Base-by-base conservation (phyloP, 2,888 invertebrate species). In the Pherbina coryleti region DNA sequence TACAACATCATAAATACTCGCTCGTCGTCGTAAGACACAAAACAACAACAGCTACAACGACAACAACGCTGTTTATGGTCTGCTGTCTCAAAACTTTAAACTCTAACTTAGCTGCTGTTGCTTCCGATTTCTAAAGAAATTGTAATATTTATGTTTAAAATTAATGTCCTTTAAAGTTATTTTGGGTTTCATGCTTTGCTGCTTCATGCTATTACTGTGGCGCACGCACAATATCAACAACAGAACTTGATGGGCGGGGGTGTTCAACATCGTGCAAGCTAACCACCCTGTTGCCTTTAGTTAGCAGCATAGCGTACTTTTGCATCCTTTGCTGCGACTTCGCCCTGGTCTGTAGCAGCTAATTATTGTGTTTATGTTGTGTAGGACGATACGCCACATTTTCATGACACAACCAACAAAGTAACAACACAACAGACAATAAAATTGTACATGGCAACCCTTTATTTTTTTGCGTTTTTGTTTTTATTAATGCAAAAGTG, bases 321-420 rank as follows among this genome's bases (percentile, higher is more conserved):
- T 17, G n/a, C 51, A 17, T 17, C 9, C 17, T 14, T 17, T 11
- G 17, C 69, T n/a, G 14, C 49, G 31, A 34, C 72, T 37, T 53
- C 75, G 55, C 34, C 19, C 25, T 62, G 64, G 49, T 49, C 25
- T 57, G 64, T 66, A 53, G 55, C 75, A 82, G 80, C 82, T 82
- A 83, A 83, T 83, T 83, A 79, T 78, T 75, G 79, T 82, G 80
- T 81, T 82, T 81, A 80, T 74, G 80, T 80, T 77, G 78, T 64
- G 64, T 53, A 74, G n/a, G 62, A 62, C 34, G 66, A 51, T 25
- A 28, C 34, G 51, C 64, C 76, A 69, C 78, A 64, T 76, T 75
- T 74, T 74, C 66, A 57, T 62, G 62, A 62, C 69, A 76, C 53
- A 66, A 71, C 66, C 53, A 79, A 66, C 70, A 71, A 57, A 51